Conservation (phyloP, 2,113 vertebrate genomes). For the Merops nubicus region DNA sequence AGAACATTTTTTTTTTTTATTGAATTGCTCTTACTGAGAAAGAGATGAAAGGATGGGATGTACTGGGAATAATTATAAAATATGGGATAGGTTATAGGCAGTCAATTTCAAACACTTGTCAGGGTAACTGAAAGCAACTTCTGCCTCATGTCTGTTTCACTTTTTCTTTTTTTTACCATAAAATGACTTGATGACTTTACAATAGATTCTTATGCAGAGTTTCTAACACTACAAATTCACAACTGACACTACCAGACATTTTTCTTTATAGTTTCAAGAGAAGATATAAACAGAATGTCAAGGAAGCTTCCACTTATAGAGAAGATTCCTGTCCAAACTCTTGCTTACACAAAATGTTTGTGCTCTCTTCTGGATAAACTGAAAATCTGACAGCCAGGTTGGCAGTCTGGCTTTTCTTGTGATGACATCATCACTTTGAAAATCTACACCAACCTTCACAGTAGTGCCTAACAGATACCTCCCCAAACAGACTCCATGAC, state of each 20-base stretch:
- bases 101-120: neutral
- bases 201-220: neutral
- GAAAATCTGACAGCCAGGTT: neutral
- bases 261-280: neutral
- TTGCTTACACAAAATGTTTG: neutral
- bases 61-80: neutral
- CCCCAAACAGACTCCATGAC: fast-evolving
- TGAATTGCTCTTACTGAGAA: neutral
- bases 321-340: neutral
- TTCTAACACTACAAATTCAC: neutral
- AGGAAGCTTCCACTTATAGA: neutral
- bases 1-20: neutral
- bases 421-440: neutral
- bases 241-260: neutral
- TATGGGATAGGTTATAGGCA: neutral
- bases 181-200: neutral
- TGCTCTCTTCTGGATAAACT: neutral
- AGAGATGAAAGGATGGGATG: neutral
- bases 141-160: neutral
- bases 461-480: neutral
- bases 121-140: neutral
- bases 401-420: neutral
- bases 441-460: neutral
- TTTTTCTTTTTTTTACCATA: neutral
- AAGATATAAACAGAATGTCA: neutral